Evolutionary conservation across 2,797 vertebrate genomes (phyloP), one percentile per base, ranked within the genome.

Genomic region (Pitangus sulphuratus): DNA sequence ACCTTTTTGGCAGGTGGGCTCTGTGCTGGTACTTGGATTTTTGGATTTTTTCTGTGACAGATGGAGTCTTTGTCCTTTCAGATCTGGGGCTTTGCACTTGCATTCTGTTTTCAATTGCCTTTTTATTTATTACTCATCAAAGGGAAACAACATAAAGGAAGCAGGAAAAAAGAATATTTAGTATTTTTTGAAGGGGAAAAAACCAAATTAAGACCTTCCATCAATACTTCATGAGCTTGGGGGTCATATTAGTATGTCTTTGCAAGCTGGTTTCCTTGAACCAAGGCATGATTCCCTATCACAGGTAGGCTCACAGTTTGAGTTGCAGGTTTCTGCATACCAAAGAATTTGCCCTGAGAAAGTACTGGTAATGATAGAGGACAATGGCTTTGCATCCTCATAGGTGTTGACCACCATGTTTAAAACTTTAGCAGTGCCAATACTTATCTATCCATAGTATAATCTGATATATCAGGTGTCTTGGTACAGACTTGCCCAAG

Each of bases 1-100:
- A 91, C 72, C 93, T 90, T 91, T 90, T 78, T 96, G 96, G 90
- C 92, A 97, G 94, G 96, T 97, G 94, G 87, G 89, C 54, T 93
- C 85, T 93, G 89, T 79, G 81, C 61, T 94, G 68, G 69, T 93
- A 35, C 77, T 95, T 47, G 54, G 91, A 93, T 95, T 96, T 92
- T 80, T 87, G 83, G 83, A 89, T 95, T 97, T 95, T 33, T 33
- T 95, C 33, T 90, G 58, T 95, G 87, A 90, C 95, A 96, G 95
- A 94, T 97, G 90, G 83, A 95, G 57, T 72, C 86, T 92, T 91
- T 94, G 95, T 80, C 94, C 77, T 95, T 84, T 96, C 79, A 93
- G 64, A 93, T 90, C 81, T 95, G 79, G 71, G 50, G 61, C 77
- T 97, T 94, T 97, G 84, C 62, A 47, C 72, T 81, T 51, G 31